Evolutionary conservation across 2,888 invertebrate species (phyloP), one percentile per base, ranked within the genome.

Genomic region (Papilio protenor): DNA sequence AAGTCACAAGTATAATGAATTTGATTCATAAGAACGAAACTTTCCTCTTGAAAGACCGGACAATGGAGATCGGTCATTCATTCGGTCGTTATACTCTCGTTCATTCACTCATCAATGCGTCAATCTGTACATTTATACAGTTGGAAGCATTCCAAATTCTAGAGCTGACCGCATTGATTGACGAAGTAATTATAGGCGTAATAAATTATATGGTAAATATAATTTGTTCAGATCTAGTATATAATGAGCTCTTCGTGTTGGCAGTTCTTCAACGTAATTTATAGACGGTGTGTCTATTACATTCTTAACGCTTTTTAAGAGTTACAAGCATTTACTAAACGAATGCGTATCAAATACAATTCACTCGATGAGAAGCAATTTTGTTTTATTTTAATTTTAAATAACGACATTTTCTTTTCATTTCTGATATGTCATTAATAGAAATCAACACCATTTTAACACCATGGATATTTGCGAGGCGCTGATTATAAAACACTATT

Each of bases 71-170:
- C 76, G 73, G 77, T 79, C 72, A 73, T 80, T 81, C 78, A 76
- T 72, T 79, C 79, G 81, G 80, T 82, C 81, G 69, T 80, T 81
- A 79, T 79, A 77, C 79, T 75, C 79, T 73, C 76, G 49, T 71
- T 55, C 73, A 79, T 74, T 80, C 81, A 78, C 72, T 76, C 75
- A 78, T 78, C 79, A 52, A 72, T 73, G 77, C 70, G 71, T 77
- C 77, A 81, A 82, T 81, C 79, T 82, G 78, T 70, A 66, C 73
- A 73, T 73, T 57, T 73, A 77, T 73, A 76, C 18, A 8, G 12
- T 74, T 77, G 77, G 77, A 74, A 33, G 57, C 33, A 40, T 49
- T 77, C 77, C 77, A 77, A 71, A 27, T 74, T 14, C 49, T 21
- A 45, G 70, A 61, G 21, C 73, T 14, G 55, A n/a, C 69, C 27